These are phyloP conservation scores for Alexandromys oeconomus DNA, from an alignment of 2,797 vertebrate genomes.

Conservation along the genomic window DNA sequence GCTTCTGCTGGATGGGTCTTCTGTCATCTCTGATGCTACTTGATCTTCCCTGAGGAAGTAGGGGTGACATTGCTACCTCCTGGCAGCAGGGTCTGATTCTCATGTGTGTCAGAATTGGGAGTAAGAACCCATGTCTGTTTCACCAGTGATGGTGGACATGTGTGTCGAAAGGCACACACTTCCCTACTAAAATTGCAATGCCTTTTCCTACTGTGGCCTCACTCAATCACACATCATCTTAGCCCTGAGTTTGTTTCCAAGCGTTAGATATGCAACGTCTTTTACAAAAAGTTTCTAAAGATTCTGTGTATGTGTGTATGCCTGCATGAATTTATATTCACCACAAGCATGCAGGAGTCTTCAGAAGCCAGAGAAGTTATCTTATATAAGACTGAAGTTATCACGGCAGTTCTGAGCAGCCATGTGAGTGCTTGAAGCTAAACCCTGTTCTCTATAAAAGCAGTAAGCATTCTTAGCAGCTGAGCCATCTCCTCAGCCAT, in stretches of 20 bases:
- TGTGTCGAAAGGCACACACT: constrained; percentile 3
- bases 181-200: not conserved
- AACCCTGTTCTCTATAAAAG: not conserved
- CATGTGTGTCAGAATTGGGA: not conserved
- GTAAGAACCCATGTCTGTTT: not conserved
- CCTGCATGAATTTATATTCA: not conserved
- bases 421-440: not conserved
- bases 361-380: not conserved
- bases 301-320: not conserved
- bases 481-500: not conserved
- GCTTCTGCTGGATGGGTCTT: not conserved
- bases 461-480: not conserved
- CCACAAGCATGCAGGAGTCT: not conserved
- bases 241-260: not conserved
- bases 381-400: too few relatives aligned
- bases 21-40: not conserved
- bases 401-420: not conserved
- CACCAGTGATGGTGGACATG: not conserved
- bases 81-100: not conserved
- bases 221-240: constrained; percentile 72
- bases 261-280: not conserved
- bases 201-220: not conserved
- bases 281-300: not conserved
- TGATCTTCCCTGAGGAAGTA: not conserved
- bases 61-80: not conserved